Evolutionary conservation across 2,113 vertebrate species (phyloP).

Genomic region (Hipposideros armiger): DNA sequence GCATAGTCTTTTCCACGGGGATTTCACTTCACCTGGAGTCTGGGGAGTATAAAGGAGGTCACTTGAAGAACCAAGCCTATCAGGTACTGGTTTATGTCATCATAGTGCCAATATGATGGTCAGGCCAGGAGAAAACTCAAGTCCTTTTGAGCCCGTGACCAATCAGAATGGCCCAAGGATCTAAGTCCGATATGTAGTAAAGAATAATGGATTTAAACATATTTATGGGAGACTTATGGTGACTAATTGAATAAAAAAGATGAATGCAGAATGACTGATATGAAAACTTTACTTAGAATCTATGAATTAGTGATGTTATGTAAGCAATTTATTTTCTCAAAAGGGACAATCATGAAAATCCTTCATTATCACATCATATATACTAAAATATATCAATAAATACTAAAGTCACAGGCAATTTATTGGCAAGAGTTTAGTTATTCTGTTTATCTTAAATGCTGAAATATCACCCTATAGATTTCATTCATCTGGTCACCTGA

Average conservation of each 20-base stretch:
- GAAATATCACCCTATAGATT: background rate
- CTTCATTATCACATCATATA: background rate
- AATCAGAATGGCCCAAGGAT: background rate
- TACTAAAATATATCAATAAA: background rate
- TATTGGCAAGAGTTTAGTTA: background rate
- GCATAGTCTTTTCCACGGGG: background rate
- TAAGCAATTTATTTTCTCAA: background rate
- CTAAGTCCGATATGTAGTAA: background rate
- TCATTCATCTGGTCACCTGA: background rate
- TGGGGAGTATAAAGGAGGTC: background rate
- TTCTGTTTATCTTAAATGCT: background rate
- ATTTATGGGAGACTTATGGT: background rate
- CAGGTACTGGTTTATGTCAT: background rate
- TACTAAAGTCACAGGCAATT: background rate
- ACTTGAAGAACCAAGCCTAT: background rate
- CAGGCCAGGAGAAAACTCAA: background rate
- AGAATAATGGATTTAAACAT: background rate
- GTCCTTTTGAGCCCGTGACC: background rate
- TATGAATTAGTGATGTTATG: background rate
- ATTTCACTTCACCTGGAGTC: background rate
- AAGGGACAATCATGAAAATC: background rate
- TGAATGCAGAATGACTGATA: background rate
- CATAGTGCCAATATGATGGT: background rate
- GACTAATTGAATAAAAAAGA: background rate
- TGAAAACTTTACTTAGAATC: background rate